Evolutionary conservation across 2,888 invertebrate genomes (phyloP).

Genomic region (Lepidocyrtoides sp.): DNA sequence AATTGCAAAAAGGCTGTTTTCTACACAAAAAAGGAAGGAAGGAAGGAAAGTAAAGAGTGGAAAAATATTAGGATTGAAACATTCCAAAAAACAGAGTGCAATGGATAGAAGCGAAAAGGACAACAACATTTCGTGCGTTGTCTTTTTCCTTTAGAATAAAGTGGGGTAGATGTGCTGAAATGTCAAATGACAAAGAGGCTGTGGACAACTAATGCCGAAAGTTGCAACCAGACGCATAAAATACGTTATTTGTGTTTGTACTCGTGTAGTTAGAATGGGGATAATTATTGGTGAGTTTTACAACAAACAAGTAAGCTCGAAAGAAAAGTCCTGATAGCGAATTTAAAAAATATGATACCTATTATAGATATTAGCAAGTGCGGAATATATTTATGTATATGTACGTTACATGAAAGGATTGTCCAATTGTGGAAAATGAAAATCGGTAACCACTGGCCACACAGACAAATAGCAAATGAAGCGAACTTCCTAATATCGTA

Average conservation of each 20-base stretch:
- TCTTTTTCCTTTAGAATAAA: neutral
- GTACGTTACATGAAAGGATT: slow-evolving; percentile 25
- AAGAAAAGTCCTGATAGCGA: too few species aligned
- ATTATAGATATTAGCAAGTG: neutral
- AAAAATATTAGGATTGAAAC: slow-evolving; percentile 4
- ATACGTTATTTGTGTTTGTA: too few species aligned
- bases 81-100: slow-evolving; percentile 10
- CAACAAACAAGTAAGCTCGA: neutral
- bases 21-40: slow-evolving; percentile 61
- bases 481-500: slow-evolving; percentile 15
- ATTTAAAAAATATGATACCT: neutral
- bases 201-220: too few species aligned
- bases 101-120: slow-evolving; percentile 9
- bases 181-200: too few species aligned
- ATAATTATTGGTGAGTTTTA: neutral
- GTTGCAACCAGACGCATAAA: too few species aligned
- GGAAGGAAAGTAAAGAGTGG: slow-evolving; percentile 43
- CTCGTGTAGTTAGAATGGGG: neutral
- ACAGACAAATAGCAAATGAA: slow-evolving; percentile 22
- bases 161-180: neutral
- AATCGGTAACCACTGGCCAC: neutral
- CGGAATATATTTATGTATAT: neutral
- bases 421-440: slow-evolving; percentile 7
- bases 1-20: slow-evolving; percentile 59
- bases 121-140: neutral